These are phyloP conservation scores for Ramphastos sulfuratus DNA, from an alignment of 2,113 vertebrate genomes.

Conservation along the genomic window DNA sequence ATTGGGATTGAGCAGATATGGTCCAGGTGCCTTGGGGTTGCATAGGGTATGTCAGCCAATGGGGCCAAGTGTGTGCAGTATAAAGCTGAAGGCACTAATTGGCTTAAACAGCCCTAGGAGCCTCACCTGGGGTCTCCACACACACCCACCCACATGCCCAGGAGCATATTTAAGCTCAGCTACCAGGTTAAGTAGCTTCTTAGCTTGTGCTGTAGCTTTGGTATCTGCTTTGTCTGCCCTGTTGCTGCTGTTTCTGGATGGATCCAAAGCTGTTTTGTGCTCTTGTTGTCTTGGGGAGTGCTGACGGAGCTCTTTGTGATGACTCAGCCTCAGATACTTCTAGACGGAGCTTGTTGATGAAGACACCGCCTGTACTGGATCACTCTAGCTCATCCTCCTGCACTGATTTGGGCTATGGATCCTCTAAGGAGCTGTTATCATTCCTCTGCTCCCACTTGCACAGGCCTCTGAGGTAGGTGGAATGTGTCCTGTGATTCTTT, in stretches of 20 bases:
- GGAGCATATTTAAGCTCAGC: neutral
- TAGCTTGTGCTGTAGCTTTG: fast-evolving
- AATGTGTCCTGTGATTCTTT: neutral
- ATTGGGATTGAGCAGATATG: too few relatives aligned
- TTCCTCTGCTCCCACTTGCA: neutral
- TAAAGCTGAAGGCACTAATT: neutral
- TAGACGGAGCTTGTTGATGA: neutral
- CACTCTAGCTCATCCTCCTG: neutral
- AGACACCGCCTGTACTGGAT: fast-evolving
- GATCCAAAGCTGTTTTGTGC: fast-evolving
- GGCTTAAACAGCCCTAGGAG: neutral
- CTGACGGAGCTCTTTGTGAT: neutral
- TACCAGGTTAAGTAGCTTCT: fast-evolving
- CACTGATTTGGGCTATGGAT: fast-evolving
- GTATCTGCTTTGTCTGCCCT: fast-evolving
- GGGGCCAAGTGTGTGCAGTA: neutral
- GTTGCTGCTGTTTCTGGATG: fast-evolving
- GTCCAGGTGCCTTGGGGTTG: too few relatives aligned
- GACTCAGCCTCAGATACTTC: neutral
- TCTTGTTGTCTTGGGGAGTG: fast-evolving
- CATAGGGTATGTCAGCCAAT: neutral
- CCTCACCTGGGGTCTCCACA: neutral
- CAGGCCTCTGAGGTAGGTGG: neutral
- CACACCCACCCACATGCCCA: neutral
- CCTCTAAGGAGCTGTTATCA: fast-evolving